Percentiles rank a stretch among this genome's conserved stretches.
phyloP scores from a whole-genome alignment of 2,888 invertebrate genomes.

The Nudaria mundana region DNA sequence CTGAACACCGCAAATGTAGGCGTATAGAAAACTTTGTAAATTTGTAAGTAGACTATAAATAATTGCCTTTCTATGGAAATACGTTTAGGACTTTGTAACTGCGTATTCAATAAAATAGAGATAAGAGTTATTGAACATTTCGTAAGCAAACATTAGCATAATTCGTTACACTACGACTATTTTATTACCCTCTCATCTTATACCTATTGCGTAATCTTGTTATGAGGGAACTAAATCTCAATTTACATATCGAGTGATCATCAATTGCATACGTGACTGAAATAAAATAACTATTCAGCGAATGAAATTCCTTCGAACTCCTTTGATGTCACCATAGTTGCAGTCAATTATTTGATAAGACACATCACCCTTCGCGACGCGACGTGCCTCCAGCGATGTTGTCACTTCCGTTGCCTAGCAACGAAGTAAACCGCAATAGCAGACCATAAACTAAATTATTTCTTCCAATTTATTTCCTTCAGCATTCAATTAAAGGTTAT shows the following conservation, averaged over 20 bases:
- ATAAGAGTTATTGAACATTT: too few relatives aligned
- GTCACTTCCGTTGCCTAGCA: constrained; percentile 42
- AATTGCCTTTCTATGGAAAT: too few relatives aligned
- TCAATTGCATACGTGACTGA: constrained; percentile 36
- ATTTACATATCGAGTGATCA: constrained; percentile 34
- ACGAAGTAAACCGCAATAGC: constrained; percentile 42
- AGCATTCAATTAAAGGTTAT: constrained; percentile 46
- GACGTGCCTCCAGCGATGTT: constrained; percentile 33
- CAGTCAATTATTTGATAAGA: constrained; percentile 74
- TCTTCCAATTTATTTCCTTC: constrained; percentile 42
- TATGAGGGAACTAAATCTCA: constrained; percentile 20
- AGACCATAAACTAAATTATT: constrained; percentile 52
- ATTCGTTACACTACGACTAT: too few relatives aligned
- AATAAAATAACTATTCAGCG: constrained; percentile 24
- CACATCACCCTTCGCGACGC: constrained; percentile 38
- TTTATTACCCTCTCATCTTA: constrained; percentile 4
- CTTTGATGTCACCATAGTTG: constrained; percentile 49
- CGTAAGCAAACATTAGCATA: too few relatives aligned
- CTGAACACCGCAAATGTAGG: too few relatives aligned
- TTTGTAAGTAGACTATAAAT: too few relatives aligned
- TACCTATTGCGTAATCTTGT: constrained; percentile 16
- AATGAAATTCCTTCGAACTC: constrained; percentile 37
- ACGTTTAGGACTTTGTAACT: too few relatives aligned
- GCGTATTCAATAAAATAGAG: too few relatives aligned
- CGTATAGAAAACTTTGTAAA: too few relatives aligned